These are phyloP conservation scores for Tautogolabrus adspersus DNA, from an alignment of 2,113 vertebrate species.

Conservation along the genomic window DNA sequence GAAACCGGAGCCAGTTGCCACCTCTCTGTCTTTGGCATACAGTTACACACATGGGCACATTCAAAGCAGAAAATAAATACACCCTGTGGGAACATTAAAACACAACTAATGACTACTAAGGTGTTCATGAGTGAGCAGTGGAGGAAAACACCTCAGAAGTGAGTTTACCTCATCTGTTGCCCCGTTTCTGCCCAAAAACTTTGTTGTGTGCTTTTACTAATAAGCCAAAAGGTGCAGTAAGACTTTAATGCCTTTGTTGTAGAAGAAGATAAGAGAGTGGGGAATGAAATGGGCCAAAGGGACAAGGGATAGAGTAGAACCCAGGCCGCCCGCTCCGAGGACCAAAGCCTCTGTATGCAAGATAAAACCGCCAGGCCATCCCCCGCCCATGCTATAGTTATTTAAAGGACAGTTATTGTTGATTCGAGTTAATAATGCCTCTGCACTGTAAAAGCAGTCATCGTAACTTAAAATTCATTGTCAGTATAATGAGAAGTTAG, in stretches of 20 bases:
- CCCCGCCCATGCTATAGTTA: neutral
- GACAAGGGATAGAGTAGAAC: no score
- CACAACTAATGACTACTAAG: conserved; percentile 66
- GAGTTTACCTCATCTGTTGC: conserved; percentile 45
- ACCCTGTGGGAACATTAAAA: conserved; percentile 75
- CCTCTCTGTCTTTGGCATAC: conserved; percentile 64
- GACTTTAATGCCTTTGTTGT: neutral
- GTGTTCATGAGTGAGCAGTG: conserved; percentile 49
- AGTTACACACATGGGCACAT: conserved; percentile 72
- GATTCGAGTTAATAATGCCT: conserved; percentile 21
- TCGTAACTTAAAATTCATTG: no score
- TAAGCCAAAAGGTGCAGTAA: conserved; percentile 17
- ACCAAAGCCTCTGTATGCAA: no score
- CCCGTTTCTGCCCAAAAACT: conserved; percentile 37
- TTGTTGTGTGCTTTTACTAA: neutral
- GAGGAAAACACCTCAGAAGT: conserved; percentile 57
- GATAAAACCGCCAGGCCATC: no score
- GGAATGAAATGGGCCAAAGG: no score
- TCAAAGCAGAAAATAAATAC: conserved; percentile 67
- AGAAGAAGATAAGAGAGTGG: no score
- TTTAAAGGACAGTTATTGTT: conserved; percentile 20
- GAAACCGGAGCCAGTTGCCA: conserved; percentile 74
- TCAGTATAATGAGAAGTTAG: no score
- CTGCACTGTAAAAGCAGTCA: no score
- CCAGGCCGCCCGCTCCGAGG: no score